Evolutionary conservation across 2,888 invertebrate genomes (phyloP).

Genomic region (Furcula furcula): DNA sequence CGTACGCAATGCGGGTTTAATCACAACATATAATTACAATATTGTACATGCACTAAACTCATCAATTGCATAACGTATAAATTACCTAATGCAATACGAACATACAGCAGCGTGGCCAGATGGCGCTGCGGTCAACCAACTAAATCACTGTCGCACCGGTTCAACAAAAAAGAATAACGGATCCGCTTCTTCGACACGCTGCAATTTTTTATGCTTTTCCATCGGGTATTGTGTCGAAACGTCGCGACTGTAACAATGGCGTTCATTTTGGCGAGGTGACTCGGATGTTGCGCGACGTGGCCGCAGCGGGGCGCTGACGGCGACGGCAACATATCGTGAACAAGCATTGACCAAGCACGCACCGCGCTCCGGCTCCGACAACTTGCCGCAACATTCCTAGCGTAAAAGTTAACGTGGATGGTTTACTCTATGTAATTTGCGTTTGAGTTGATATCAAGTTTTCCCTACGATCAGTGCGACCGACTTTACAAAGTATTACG

Average conservation of each 20-base stretch:
- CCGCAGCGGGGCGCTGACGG: slow-evolving; percentile 55
- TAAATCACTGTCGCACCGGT: slow-evolving; percentile 8
- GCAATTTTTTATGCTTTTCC: slow-evolving; percentile 27
- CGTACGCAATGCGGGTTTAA: background rate
- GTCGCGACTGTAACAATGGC: slow-evolving; percentile 36
- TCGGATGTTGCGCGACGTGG: slow-evolving; percentile 41
- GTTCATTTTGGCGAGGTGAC: slow-evolving; percentile 33
- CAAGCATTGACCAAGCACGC: slow-evolving; percentile 75
- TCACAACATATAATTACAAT: slow-evolving; percentile 1
- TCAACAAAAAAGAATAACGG: slow-evolving; percentile 26
- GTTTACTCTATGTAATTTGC: slow-evolving; percentile 81
- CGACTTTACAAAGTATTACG: slow-evolving; percentile 50
- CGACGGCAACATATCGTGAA: slow-evolving; percentile 61
- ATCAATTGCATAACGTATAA: slow-evolving; percentile 19
- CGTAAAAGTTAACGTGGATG: slow-evolving; percentile 80
- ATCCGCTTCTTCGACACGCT: slow-evolving; percentile 20
- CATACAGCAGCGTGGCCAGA: slow-evolving; percentile 24
- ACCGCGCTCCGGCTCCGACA: slow-evolving; percentile 58
- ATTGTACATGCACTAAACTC: slow-evolving; percentile 5
- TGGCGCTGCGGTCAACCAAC: slow-evolving; percentile 25
- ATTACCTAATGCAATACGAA: slow-evolving; percentile 25
- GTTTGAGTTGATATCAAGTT: slow-evolving; percentile 63
- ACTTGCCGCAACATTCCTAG: slow-evolving; percentile 80
- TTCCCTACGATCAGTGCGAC: slow-evolving; percentile 61
- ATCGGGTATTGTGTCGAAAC: slow-evolving; percentile 41